Conservation (phyloP, 2,797 vertebrate genomes). For the Malacoraja senta region DNA sequence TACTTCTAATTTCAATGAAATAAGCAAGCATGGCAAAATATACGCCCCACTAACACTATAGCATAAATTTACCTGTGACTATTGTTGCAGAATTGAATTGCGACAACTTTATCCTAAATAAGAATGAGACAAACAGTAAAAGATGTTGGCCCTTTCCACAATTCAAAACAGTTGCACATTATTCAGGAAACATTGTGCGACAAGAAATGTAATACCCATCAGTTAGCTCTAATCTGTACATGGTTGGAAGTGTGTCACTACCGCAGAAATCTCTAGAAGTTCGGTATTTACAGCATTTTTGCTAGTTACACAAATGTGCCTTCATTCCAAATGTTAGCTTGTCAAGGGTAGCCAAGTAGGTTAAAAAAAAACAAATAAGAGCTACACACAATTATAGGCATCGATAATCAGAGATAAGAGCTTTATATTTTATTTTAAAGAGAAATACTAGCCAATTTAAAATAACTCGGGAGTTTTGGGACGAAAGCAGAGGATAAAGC, state of each 20-base stretch:
- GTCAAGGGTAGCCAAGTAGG: not conserved
- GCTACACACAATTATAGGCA: not conserved
- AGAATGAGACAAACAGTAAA: conserved; percentile 43
- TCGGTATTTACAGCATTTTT: not conserved
- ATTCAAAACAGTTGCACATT: not conserved
- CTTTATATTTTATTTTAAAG: not conserved
- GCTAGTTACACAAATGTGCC: not conserved
- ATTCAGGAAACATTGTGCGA: not conserved
- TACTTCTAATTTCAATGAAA: not conserved
- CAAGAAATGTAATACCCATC: not conserved
- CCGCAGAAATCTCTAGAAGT: not conserved
- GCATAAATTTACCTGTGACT: conserved; percentile 75
- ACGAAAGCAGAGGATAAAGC: not conserved
- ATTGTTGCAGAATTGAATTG: conserved; percentile 94
- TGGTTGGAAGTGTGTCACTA: not conserved
- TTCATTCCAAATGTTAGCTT: not conserved
- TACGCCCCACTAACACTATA: conserved; percentile 13
- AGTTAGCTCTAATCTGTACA: not conserved
- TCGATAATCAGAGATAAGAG: not conserved
- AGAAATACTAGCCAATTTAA: not conserved
- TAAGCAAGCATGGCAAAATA: not conserved
- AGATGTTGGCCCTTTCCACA: not conserved
- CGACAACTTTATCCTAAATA: conserved; percentile 88
- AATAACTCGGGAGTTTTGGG: not conserved
- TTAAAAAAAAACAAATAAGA: not conserved